These are phyloP conservation scores for Merodon equestris DNA, from an alignment of 2,888 invertebrate genomes.

Conservation along the genomic window DNA sequence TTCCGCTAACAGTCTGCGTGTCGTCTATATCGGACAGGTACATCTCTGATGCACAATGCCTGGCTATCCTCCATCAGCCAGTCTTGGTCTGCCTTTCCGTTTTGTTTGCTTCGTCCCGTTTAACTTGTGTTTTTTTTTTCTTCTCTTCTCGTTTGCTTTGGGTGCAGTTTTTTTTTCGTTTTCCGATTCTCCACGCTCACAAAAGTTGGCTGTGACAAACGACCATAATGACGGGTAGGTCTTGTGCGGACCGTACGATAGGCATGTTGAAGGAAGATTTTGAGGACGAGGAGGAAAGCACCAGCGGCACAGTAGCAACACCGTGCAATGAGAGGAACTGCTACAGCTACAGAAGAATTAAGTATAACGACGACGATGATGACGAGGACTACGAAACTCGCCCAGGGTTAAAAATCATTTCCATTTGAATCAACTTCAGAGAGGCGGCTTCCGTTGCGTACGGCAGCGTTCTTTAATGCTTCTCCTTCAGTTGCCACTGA, in stretches of 20 bases:
- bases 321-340: constrained; percentile 3
- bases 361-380: constrained; percentile 14
- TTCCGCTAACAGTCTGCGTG: constrained; percentile 24
- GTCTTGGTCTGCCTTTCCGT: constrained; percentile 35
- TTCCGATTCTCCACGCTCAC: too few relatives aligned
- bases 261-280: background rate
- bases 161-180: constrained; percentile 29
- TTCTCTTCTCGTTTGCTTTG: constrained; percentile 1
- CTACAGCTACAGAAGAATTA: too few relatives aligned
- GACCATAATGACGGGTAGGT: constrained; percentile 46
- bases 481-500: constrained; percentile 34
- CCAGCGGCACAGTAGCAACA: background rate
- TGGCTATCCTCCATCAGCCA: constrained; percentile 47
- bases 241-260: constrained; percentile 11
- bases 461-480: constrained; percentile 56
- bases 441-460: constrained; percentile 65
- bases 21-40: constrained; percentile 23
- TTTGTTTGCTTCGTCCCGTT: constrained; percentile 35
- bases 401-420: constrained; percentile 68
- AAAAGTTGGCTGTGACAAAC: constrained; percentile 56
- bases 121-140: constrained; percentile 26
- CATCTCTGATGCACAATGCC: constrained; percentile 36
- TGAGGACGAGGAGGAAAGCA: constrained; percentile 23
- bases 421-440: constrained; percentile 68
- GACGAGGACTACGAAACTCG: constrained; percentile 52